Evolutionary conservation across 2,888 invertebrate species (phyloP), one percentile per base, ranked within the genome.

Genomic region (Agrypnus murinus): DNA sequence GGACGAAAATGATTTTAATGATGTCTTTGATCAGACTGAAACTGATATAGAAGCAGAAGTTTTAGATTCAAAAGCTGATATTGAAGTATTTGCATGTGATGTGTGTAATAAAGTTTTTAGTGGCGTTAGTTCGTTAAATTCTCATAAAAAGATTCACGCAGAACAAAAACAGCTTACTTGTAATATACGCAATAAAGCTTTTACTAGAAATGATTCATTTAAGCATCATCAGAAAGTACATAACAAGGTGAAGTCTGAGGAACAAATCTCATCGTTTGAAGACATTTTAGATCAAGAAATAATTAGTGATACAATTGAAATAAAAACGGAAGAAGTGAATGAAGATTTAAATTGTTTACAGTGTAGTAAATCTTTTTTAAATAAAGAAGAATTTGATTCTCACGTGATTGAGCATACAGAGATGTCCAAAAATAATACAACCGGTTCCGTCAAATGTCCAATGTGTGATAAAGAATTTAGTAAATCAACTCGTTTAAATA

Each of bases 381-480:
- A 43, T 15, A 69, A 69, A 31, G 67, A 71, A 3, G 72, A 68
- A 10, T 68, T 48, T 32, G 55, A 58, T 60, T 57, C 67, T 12
- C 70, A 74, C 46, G 62, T 36, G 14, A 59, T 58, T 6, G 48
- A 38, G 5, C 74, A 48, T 40, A 76, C 32, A 77, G 8, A 14
- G 2, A 65, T 43, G 15, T 1, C 25, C 1, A 46, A 25, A 34
- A 64, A 15, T 43, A 15, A 1, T 10, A 14, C 38, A 1, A 12
- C n/a, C 17, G 15, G 78, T 1, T 2, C 73, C 43, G 85, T 83
- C 65, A 84, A 84, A 77, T 91, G 91, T 80, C 77, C 85, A 0
- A 83, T 88, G 48, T 91, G 91, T 80, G 82, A 85, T n/a, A 84
- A 86, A 75, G 84, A 83, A 19, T 91, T 89, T 78, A 83, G 80